A percentile compares a stretch with the other conserved stretches of the same genome.
Conservation (phyloP, 2,888 invertebrate species). For the Trichopria drosophilae region DNA sequence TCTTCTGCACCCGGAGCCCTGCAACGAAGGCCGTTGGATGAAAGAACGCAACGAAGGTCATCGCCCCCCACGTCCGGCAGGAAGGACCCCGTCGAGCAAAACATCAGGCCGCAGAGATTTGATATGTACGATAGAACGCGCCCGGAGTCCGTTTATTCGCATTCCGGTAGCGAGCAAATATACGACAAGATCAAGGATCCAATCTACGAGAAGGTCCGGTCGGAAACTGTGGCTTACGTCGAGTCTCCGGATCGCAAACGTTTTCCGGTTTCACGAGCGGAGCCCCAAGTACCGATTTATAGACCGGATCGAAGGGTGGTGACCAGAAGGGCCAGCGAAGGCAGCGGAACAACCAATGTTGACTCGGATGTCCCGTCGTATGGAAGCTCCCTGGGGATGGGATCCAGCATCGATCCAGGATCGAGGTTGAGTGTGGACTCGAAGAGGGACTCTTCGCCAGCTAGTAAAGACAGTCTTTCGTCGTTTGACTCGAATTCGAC, state of each 20-base stretch:
- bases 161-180: constrained; percentile 52
- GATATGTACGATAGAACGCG: constrained; percentile 50
- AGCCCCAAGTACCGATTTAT: constrained; percentile 54
- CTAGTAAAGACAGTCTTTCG: constrained; percentile 69
- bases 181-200: constrained; percentile 55
- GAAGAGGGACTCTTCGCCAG: constrained; percentile 66
- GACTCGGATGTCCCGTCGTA: constrained; percentile 45
- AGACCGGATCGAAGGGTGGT: constrained; percentile 46
- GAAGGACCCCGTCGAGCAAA: background rate
- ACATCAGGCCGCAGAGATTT: constrained; percentile 28
- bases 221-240: constrained; percentile 45
- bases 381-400: constrained; percentile 41
- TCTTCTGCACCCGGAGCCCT: constrained; percentile 30
- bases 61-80: constrained; percentile 3
- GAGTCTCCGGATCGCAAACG: constrained; percentile 44
- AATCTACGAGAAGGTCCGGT: constrained; percentile 53
- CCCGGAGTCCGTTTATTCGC: constrained; percentile 60
- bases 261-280: constrained; percentile 52
- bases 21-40: constrained; percentile 33
- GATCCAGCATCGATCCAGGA: constrained; percentile 46
- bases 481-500: constrained; percentile 72
- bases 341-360: constrained; percentile 53
- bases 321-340: constrained; percentile 61
- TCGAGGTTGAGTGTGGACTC: constrained; percentile 60
- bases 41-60: constrained; percentile 12